These are phyloP conservation scores for Pseudonaja textilis DNA, from an alignment of 2,113 vertebrate genomes.

Conservation along the genomic window DNA sequence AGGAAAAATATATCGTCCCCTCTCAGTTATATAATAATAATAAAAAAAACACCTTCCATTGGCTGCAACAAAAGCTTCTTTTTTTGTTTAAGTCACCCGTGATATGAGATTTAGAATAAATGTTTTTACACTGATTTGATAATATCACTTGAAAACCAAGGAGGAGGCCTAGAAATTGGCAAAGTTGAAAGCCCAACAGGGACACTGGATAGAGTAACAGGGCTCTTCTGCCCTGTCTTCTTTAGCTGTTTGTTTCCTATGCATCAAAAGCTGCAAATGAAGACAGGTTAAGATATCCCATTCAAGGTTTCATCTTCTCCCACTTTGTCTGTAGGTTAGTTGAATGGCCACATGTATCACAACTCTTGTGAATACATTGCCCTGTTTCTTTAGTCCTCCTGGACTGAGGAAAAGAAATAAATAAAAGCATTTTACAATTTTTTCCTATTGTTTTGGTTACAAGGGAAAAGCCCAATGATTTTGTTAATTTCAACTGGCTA, in stretches of 20 bases:
- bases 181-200: background rate
- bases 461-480: background rate
- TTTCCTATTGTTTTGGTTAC: background rate
- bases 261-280: background rate
- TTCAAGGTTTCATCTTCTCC: background rate
- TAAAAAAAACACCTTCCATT: background rate
- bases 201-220: background rate
- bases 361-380: background rate
- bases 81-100: background rate
- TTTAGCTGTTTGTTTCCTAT: background rate
- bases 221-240: background rate
- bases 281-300: background rate
- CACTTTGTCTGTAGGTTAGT: background rate
- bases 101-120: background rate
- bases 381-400: background rate
- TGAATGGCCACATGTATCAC: background rate
- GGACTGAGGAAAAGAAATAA: background rate
- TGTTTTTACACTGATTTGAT: background rate
- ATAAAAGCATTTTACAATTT: background rate
- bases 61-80: background rate
- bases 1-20: background rate
- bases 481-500: background rate
- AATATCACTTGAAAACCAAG: background rate
- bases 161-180: background rate
- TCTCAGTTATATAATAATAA: background rate